phyloP scores from a whole-genome alignment of 2,113 vertebrate species.

The Siniperca chuatsi region DNA sequence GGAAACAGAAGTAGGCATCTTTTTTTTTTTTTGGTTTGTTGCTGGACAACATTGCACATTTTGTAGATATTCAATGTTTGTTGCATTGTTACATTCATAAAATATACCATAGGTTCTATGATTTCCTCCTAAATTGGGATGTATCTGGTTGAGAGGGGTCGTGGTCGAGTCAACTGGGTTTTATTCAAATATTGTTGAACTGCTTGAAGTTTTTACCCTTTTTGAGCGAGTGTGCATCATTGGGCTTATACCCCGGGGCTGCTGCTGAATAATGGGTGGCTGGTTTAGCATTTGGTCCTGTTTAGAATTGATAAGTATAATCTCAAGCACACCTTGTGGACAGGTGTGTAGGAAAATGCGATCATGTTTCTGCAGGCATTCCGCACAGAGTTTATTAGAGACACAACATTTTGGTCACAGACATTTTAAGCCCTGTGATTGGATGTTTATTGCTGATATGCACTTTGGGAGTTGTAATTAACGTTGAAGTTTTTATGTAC shows the following conservation, averaged over 20 bases:
- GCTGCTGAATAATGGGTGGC: background rate
- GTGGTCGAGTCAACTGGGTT: background rate
- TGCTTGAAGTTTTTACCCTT: background rate
- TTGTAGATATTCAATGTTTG: slow-evolving; percentile 20
- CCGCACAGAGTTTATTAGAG: slow-evolving; percentile 2
- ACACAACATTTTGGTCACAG: background rate
- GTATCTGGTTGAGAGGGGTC: background rate
- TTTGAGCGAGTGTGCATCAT: background rate
- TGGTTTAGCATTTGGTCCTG: slow-evolving; percentile 39
- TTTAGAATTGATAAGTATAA: background rate
- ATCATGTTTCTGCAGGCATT: background rate
- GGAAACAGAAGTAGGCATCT: slow-evolving; percentile 28
- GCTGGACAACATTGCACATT: slow-evolving; percentile 46
- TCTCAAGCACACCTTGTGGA: background rate
- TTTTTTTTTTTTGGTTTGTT: slow-evolving; percentile 39
- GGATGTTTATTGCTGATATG: background rate
- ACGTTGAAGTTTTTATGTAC: no score
- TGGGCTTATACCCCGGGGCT: background rate
- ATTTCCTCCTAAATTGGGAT: background rate
- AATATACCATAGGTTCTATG: background rate
- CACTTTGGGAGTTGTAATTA: background rate
- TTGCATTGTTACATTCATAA: slow-evolving; percentile 62
- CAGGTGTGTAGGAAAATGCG: background rate
- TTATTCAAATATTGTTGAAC: background rate
- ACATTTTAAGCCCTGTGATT: background rate